Base-by-base conservation (phyloP, 2,113 vertebrate species). In the Peromyscus californicus region DNA sequence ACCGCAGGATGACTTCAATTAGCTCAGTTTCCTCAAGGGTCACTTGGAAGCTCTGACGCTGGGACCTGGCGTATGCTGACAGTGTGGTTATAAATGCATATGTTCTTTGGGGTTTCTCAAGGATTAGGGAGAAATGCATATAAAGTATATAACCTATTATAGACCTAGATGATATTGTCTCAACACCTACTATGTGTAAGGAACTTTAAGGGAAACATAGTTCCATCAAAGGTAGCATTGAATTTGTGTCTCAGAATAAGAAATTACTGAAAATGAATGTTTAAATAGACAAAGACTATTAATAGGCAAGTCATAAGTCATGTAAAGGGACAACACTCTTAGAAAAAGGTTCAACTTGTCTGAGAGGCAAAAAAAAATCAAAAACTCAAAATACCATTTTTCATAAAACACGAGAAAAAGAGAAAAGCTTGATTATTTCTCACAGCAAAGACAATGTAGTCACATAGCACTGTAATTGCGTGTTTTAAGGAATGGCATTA, bases 101-200 rank as follows among this genome's bases (percentile, higher is more conserved):
- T 90, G 48, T 69, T 45, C 22, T 29, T 94, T 70, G 83, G 39
- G 39, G 3, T 78, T 24, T 76, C 87, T 93, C 45, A 89, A 97
- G 33, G 48, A 75, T 86, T 94, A 79, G 57, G 36, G 54, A 74
- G 85, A 78, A 91, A 78, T 57, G 5, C 39, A 90, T 39, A 19
- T 83, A 89, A 59, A 90, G 16, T 59, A 72, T 16, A n/a, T 39
- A 69, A 86, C 0, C 5, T 24, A 82, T n/a, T 39, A 36, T 2
- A 54, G 63, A 39, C 24, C 91, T 3, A 63, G 13, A 86, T 12
- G 21, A 67, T 42, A 65, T 31, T 85, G 39, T 42, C 29, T 36
- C 69, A 48, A 48, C 59, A 48, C 12, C 1, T 67, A 63, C 15
- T 36, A 13, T 36, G 51, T 72, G 51, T 84, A 80, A 63, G 19